Evolutionary conservation across 2,888 invertebrate species (phyloP).

Genomic region (Noctua comes): DNA sequence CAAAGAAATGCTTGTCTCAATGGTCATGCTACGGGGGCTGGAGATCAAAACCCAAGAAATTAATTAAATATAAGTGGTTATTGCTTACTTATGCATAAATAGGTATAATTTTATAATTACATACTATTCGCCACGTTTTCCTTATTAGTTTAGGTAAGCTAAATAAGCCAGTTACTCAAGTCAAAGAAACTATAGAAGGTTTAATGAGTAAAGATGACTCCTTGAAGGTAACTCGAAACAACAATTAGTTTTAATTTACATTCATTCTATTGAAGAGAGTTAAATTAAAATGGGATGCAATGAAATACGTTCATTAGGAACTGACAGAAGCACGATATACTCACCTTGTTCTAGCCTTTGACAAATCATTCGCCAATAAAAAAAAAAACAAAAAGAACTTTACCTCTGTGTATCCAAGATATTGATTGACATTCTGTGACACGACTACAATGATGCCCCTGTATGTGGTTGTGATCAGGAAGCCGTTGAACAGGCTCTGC

Average conservation of each 20-base stretch:
- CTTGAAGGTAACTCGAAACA: neutral
- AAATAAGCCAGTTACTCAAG: neutral
- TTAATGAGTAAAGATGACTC: neutral
- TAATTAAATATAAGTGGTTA: neutral
- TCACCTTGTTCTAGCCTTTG: neutral
- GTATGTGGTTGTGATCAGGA: constrained; percentile 94
- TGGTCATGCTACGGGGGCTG: too few relatives aligned
- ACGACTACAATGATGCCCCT: constrained; percentile 96
- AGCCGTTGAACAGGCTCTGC: constrained; percentile 93
- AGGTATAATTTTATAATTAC: neutral
- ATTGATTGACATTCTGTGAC: constrained; percentile 94
- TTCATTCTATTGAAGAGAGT: neutral
- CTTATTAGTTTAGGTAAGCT: neutral
- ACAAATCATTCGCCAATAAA: neutral
- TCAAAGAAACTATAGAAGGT: too few relatives aligned
- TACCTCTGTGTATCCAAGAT: constrained; percentile 95
- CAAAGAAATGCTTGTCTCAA: too few relatives aligned
- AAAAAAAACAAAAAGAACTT: neutral
- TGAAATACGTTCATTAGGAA: neutral
- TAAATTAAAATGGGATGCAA: neutral
- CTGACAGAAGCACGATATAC: neutral
- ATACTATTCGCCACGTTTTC: neutral
- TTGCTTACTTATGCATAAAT: neutral
- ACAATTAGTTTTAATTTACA: neutral
- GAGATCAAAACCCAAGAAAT: too few relatives aligned